A percentile compares a stretch with the other conserved stretches of the same genome.
These are phyloP conservation scores for Cossypha dichroa DNA, from an alignment of 2,797 vertebrate species.

Conservation along the genomic window DNA sequence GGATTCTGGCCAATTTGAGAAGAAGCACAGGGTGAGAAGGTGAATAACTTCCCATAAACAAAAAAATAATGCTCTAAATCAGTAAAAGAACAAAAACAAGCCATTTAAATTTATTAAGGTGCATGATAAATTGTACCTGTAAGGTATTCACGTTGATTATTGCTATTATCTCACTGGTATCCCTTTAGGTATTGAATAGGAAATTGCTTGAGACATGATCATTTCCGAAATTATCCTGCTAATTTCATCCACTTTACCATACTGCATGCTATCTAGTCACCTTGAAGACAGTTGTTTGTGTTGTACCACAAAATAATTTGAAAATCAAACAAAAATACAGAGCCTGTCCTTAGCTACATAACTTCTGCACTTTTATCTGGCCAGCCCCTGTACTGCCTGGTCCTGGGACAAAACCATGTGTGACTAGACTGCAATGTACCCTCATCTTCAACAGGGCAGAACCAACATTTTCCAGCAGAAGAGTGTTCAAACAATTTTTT, in stretches of 20 bases:
- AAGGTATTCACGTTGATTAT: neutral
- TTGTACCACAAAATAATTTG: neutral
- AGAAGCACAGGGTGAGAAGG: neutral
- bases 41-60: neutral
- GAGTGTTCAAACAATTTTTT: neutral
- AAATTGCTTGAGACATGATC: neutral
- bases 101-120: neutral
- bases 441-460: neutral
- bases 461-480: neutral
- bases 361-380: neutral
- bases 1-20: neutral
- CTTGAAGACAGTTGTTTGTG: neutral
- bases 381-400: neutral
- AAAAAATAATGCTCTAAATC: neutral
- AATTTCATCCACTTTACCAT: neutral
- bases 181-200: neutral
- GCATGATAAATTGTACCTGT: neutral
- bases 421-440: fast-evolving
- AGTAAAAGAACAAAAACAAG: neutral
- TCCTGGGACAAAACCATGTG: neutral
- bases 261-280: neutral
- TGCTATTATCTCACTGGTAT: neutral
- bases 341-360: neutral
- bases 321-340: neutral
- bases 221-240: neutral